phyloP scores from a whole-genome alignment of 2,888 invertebrate genomes.

The Sesia apiformis region DNA sequence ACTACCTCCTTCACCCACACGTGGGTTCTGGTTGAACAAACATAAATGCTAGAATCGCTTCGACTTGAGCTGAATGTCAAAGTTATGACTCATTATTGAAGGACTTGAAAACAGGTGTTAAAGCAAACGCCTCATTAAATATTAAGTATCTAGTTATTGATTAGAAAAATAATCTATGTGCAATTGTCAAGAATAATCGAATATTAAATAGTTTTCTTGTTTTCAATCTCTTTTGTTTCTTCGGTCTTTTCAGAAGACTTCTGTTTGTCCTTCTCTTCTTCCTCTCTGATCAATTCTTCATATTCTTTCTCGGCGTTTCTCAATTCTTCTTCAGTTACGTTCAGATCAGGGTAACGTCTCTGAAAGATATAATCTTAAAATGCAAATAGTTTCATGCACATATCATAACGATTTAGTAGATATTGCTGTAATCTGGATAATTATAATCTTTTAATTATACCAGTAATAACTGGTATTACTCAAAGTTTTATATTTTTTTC shows the following conservation, averaged over 20 bases:
- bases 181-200: background rate
- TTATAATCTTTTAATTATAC: too few species aligned
- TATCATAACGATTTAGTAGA: too few species aligned
- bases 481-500: too few species aligned
- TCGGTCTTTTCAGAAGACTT: constrained; percentile 10
- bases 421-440: too few species aligned
- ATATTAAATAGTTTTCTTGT: constrained; percentile 37
- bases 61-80: too few species aligned
- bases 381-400: background rate
- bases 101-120: background rate
- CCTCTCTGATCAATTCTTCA: constrained; percentile 45
- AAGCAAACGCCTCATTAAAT: background rate
- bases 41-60: too few species aligned
- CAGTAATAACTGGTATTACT: too few species aligned
- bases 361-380: constrained; percentile 18
- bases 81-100: too few species aligned
- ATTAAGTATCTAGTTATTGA: background rate
- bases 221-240: constrained; percentile 12
- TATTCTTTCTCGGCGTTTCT: constrained; percentile 53
- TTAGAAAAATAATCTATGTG: background rate
- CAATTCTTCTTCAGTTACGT: constrained; percentile 61
- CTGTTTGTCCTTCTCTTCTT: constrained; percentile 19
- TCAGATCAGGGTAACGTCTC: constrained; percentile 56
- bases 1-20: too few species aligned
- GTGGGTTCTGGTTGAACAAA: too few species aligned